Conservation (phyloP, 2,797 vertebrate species). For the Chiroxiphia lanceolata region DNA sequence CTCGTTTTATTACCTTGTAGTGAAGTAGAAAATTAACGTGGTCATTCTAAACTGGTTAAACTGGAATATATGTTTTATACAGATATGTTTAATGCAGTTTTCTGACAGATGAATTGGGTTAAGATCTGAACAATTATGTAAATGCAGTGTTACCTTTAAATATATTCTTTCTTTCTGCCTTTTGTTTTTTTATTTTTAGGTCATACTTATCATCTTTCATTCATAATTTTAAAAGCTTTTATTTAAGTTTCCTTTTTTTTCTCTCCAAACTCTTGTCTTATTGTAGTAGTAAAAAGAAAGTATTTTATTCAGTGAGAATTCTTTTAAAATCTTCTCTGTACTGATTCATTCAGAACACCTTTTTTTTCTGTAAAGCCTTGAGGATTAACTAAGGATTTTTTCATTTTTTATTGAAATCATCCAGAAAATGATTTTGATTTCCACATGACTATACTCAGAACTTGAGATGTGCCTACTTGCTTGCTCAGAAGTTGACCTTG, state of each 20-base stretch:
- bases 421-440: neutral
- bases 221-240: constrained; percentile 53
- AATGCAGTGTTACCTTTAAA: constrained; percentile 53
- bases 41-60: constrained; percentile 70
- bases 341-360: neutral
- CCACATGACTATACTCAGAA: neutral
- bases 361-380: neutral
- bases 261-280: neutral
- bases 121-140: constrained; percentile 58
- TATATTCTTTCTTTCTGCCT: constrained; percentile 23
- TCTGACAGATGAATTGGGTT: constrained; percentile 48
- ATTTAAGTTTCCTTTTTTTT: constrained; percentile 49
- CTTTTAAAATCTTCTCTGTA: constrained; percentile 20
- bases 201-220: neutral
- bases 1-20: constrained; percentile 72
- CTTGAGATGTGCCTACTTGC: neutral
- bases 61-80: constrained; percentile 66
- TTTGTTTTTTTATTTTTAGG: constrained; percentile 52
- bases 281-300: neutral
- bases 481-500: neutral
- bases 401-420: neutral
- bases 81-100: constrained; percentile 60
- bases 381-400: neutral
- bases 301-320: neutral
- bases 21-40: constrained; percentile 77